Base-by-base conservation (phyloP, 2,797 vertebrate species). In the Pyrocephalus nanus region DNA sequence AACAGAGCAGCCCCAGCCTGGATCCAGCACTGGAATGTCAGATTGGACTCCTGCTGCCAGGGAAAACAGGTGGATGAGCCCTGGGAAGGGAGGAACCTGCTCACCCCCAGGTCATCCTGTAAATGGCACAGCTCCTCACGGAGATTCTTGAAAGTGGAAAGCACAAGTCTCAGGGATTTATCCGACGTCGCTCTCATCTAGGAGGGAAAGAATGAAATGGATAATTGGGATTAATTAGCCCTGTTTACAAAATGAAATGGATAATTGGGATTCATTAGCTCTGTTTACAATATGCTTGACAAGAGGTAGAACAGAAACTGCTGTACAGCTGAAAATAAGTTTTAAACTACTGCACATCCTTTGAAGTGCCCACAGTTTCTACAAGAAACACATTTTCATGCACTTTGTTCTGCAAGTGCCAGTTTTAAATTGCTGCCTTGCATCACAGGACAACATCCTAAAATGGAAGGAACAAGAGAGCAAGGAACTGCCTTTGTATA, bases 121-220 rank as follows among this genome's bases (percentile, higher is more conserved):
- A 99, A 97, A 81, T 99, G 99, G 78, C 98, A 95, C 8, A 99
- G 98, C 74, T 99, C 99, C 91, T 99, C 99, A 16, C 98, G 98
- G 82, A 99, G 97, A 15, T 98, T 99, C 97, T 97, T 98, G 98
- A 99, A 99, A 22, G 99, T 99, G 93, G 99, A 98, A 67, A 99
- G 97, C 92, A 99, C 98, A 30, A 99, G 97, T 50, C 98, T 98
- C 97, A 99, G 97, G 92, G 99, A 99, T 93, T 99, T 99, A 91
- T 99, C 99, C 3, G 99, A 99, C 4, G 98, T 99, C 34, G 96
- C 93, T 79, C 99, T 98, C 89, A 99, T 99, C 99, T 99, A 86
- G 66, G 77, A 70, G 48, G 69, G 3, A 54, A n/a, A 36, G 61
- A 72, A 72, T 53, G n/a, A 54, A 72, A 78, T 25, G 47, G 53